These are phyloP conservation scores for Sigmodon hispidus DNA, from an alignment of 2,113 vertebrate species.

Conservation along the genomic window DNA sequence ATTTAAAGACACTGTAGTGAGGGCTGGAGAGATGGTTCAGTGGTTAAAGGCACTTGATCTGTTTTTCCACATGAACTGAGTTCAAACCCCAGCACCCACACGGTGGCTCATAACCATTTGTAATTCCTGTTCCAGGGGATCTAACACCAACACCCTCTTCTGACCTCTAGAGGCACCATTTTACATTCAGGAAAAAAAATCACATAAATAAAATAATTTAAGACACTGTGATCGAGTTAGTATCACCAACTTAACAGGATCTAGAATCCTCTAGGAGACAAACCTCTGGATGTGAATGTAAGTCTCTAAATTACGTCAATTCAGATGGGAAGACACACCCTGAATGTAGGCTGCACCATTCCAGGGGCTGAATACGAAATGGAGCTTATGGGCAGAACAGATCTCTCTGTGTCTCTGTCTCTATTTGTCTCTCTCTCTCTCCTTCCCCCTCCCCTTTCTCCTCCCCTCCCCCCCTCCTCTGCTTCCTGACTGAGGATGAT, in stretches of 20 bases:
- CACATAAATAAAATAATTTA: too few species aligned
- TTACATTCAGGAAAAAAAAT: background rate
- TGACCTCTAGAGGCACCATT: background rate
- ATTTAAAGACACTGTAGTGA: background rate
- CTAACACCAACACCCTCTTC: background rate
- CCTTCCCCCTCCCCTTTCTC: too few species aligned
- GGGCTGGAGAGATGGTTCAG: background rate
- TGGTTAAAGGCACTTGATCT: background rate
- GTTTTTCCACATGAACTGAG: background rate
- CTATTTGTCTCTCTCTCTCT: background rate
- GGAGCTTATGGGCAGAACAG: background rate
- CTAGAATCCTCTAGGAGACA: background rate
- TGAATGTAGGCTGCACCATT: background rate
- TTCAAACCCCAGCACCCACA: background rate
- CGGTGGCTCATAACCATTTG: background rate
- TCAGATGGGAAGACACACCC: background rate
- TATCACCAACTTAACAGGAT: background rate
- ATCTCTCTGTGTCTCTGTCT: background rate
- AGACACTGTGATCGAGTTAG: too few species aligned
- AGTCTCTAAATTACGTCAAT: background rate
- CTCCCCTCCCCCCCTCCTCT: background rate
- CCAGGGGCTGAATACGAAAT: background rate
- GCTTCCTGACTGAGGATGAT: background rate
- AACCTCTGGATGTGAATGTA: background rate
- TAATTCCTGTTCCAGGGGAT: background rate